Conservation (phyloP, 1,140 invertebrate species). For the Tetramorium simillimum region DNA sequence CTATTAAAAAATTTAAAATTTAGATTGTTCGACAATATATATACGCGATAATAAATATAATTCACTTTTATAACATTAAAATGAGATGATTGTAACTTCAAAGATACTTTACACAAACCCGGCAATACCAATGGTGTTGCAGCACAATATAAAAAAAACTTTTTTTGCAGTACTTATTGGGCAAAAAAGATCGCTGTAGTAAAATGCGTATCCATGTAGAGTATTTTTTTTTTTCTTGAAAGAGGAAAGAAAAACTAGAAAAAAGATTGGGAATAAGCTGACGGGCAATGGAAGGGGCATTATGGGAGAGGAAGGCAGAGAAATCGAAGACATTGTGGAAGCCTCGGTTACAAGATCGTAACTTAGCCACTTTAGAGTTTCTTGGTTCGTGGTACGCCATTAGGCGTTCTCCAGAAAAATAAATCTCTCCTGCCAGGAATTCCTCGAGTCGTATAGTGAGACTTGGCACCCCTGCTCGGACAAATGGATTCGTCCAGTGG, state of each 20-base stretch:
- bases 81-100: not conserved
- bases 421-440: conserved; percentile 82
- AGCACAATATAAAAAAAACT: not conserved
- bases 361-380: conserved; percentile 79
- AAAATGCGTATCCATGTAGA: not conserved
- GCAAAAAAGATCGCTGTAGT: not conserved
- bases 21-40: too few species aligned
- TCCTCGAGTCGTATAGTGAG: conserved; percentile 59
- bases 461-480: conserved; percentile 64
- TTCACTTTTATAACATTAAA: not conserved
- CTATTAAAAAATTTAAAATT: too few species aligned
- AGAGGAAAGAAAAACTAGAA: conserved; percentile 1
- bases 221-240: not conserved
- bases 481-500: conserved; percentile 70
- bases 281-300: not conserved
- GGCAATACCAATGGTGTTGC: not conserved
- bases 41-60: not conserved
- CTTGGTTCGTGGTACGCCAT: conserved; percentile 76
- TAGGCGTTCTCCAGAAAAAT: conserved; percentile 81
- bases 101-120: not conserved
- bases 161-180: not conserved
- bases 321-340: conserved; percentile 76
- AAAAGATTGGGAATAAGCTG: not conserved
- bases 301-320: conserved; percentile 38
- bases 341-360: conserved; percentile 80